These are phyloP conservation scores for Periphyllus acericola DNA, from an alignment of 2,888 invertebrate genomes.

Conservation along the genomic window DNA sequence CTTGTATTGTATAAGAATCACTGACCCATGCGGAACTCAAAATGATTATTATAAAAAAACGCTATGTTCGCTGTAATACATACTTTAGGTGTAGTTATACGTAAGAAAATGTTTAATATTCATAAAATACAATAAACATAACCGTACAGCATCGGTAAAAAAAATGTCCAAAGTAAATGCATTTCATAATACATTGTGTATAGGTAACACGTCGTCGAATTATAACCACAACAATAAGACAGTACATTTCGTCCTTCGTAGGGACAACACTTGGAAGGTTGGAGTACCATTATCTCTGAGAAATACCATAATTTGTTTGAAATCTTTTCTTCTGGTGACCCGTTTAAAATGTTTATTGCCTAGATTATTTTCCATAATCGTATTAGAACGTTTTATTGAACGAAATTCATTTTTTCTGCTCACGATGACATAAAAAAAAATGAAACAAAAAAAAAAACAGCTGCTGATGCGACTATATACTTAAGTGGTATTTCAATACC, in stretches of 20 bases:
- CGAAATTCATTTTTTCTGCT: neutral
- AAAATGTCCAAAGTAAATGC: neutral
- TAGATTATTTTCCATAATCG: conserved; percentile 12
- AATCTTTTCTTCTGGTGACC: neutral
- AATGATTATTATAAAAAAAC: neutral
- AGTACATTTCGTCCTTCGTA: neutral
- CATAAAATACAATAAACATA: too few species aligned
- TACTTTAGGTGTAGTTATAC: too few species aligned
- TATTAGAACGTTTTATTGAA: neutral
- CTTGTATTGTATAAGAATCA: neutral
- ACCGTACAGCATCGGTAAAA: too few species aligned
- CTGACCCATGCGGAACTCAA: neutral
- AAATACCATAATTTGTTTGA: neutral
- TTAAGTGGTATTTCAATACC: conserved; percentile 15
- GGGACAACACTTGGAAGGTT: neutral
- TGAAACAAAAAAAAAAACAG: conserved; percentile 26
- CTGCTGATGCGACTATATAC: neutral
- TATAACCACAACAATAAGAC: neutral
- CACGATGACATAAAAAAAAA: neutral
- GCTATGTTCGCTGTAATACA: too few species aligned
- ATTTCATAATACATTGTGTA: neutral
- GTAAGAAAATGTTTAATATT: too few species aligned
- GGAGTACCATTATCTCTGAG: neutral
- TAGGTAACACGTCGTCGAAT: neutral
- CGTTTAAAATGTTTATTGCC: conserved; percentile 10